These are phyloP conservation scores for Galerucella nymphaeae DNA, from an alignment of 2,888 invertebrate genomes.

Conservation along the genomic window DNA sequence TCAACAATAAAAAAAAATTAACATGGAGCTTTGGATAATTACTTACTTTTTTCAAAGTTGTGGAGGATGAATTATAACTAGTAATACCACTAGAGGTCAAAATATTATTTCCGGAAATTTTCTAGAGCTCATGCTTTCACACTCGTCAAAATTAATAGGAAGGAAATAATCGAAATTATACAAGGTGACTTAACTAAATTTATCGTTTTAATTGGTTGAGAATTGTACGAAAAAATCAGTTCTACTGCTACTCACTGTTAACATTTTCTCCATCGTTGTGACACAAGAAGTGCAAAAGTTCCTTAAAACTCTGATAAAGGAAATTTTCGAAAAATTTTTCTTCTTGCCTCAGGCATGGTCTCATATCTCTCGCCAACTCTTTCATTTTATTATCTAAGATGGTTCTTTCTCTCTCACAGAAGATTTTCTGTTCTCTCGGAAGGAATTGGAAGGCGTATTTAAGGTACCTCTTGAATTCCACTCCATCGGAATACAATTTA, in stretches of 20 bases:
- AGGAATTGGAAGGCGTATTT: slow-evolving; percentile 41
- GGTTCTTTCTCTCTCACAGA: slow-evolving; percentile 43
- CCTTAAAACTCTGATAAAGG: slow-evolving; percentile 38
- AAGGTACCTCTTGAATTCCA: slow-evolving; percentile 36
- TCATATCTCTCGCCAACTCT: slow-evolving; percentile 39
- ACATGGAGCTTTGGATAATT: too few species aligned
- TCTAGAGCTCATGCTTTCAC: too few species aligned
- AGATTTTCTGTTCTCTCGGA: slow-evolving; percentile 35
- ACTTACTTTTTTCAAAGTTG: too few species aligned
- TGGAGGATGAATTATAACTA: too few species aligned
- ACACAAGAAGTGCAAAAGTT: slow-evolving; percentile 48
- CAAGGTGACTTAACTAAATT: too few species aligned
- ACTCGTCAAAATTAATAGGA: too few species aligned
- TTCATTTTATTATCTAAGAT: slow-evolving; percentile 34
- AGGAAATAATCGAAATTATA: too few species aligned
- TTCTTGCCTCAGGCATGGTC: slow-evolving; percentile 38
- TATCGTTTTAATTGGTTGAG: too few species aligned
- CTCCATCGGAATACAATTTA: slow-evolving; percentile 29
- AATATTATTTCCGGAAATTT: too few species aligned
- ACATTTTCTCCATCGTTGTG: slow-evolving; percentile 43
- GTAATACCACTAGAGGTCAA: too few species aligned
- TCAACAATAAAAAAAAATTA: too few species aligned
- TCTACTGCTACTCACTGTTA: slow-evolving; percentile 38
- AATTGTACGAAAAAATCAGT: too few species aligned
- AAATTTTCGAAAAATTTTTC: slow-evolving; percentile 45